Conservation (phyloP, 30 jellyfish, hydroid and myxozoan genomes). For the Clytia hemisphaerica region DNA sequence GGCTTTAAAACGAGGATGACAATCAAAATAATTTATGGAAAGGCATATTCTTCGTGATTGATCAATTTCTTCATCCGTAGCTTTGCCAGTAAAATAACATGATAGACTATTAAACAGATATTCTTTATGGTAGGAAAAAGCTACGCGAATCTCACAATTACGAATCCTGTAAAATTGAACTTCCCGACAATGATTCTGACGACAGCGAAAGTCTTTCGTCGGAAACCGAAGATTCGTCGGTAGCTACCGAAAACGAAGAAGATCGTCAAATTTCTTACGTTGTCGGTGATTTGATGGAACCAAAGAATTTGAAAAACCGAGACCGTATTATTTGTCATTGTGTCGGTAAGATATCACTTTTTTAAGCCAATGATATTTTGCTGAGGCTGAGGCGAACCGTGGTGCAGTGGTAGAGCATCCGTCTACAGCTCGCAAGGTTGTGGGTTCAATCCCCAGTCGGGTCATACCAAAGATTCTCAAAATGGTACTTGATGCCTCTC, state of each 20-base stretch:
- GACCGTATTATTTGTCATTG: slow-evolving; percentile 81
- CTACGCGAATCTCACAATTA: slow-evolving; percentile 54
- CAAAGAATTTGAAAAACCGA: slow-evolving; percentile 24
- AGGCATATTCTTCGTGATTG: too few relatives aligned
- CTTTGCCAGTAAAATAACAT: background rate
- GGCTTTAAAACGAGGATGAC: too few relatives aligned
- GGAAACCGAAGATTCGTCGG: slow-evolving; percentile 35
- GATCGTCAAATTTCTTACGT: slow-evolving; percentile 43
- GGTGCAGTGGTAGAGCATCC: too few relatives aligned
- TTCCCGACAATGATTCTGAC: slow-evolving; percentile 6
- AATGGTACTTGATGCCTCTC: too few relatives aligned
- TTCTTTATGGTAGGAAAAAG: slow-evolving; percentile 30
- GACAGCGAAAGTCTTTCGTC: background rate
- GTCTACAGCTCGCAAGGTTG: too few relatives aligned
- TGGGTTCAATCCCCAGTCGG: too few relatives aligned
- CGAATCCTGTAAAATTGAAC: slow-evolving; percentile 28
- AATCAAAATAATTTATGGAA: too few relatives aligned
- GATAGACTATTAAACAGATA: background rate
- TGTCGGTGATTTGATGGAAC: slow-evolving; percentile 93
- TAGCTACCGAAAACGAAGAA: slow-evolving; percentile 34
- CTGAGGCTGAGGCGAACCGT: too few relatives aligned
- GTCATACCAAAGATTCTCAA: too few relatives aligned
- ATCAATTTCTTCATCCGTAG: too few relatives aligned
- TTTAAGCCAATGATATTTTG: too few relatives aligned
- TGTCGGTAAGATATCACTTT: slow-evolving; percentile 68